phyloP scores from a whole-genome alignment of 2,113 vertebrate species.

The Ardeotis arabs region DNA sequence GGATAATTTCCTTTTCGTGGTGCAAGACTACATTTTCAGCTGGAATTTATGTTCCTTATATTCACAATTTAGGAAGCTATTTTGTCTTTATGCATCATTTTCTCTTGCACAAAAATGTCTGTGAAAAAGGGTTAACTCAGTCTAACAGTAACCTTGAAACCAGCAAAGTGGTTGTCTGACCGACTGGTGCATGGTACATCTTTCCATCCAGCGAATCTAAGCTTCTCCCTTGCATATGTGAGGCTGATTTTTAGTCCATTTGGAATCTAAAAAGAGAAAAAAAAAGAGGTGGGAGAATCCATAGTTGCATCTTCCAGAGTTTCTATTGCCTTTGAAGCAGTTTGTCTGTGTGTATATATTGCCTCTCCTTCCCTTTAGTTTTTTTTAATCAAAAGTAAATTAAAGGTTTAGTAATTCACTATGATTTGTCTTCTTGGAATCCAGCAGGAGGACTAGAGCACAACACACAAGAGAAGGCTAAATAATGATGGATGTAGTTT shows the following conservation, averaged over 20 bases:
- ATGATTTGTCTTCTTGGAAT: conserved; percentile 54
- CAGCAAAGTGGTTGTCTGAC: background rate
- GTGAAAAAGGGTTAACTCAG: background rate
- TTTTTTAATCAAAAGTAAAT: conserved; percentile 45
- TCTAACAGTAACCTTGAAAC: background rate
- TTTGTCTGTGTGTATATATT: background rate
- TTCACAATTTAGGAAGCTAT: background rate
- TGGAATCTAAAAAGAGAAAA: background rate
- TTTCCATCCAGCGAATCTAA: background rate
- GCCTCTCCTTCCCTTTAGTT: background rate
- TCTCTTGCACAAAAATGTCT: background rate
- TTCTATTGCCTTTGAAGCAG: background rate
- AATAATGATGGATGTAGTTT: conserved; percentile 50
- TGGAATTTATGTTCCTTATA: background rate
- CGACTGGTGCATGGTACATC: background rate
- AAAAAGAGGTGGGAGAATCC: background rate
- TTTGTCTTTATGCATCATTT: background rate
- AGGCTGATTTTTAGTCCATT: background rate
- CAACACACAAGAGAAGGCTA: background rate
- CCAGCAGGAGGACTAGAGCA: conserved; percentile 11
- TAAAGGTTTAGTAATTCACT: conserved; percentile 56
- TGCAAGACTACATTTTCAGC: background rate
- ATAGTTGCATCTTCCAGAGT: background rate
- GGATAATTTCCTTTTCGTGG: background rate
- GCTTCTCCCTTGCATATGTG: background rate